Evolutionary conservation across 2,113 vertebrate genomes (phyloP), one percentile per base, ranked within the genome.

Genomic region (Etia nguti): DNA sequence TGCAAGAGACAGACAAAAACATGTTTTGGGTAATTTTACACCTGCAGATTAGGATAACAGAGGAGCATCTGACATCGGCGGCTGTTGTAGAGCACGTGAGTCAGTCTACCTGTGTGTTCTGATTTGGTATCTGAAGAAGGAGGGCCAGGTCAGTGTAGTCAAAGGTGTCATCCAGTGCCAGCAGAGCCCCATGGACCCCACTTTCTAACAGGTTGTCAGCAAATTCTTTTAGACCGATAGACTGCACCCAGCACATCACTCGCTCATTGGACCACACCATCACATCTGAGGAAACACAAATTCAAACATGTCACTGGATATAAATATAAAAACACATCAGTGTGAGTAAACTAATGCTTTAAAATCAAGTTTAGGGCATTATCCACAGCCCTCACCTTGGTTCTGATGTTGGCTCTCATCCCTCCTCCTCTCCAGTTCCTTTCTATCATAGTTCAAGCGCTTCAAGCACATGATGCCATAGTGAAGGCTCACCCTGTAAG

Each of bases 201-300:
- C 98, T 99, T 91, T 99, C 98, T 31, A 97, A 95, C 75, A 99
- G 95, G 93, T 98, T 99, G 84, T 97, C 97, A 29, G 97, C 97
- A 85, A 97, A 98, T 89, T 99, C 98, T 93, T 98, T 98, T 89
- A 99, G 96, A 18, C 98, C 98, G 15, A 99, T 97, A 20, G 96
- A 95, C 93, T 98, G 97, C 41, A 98, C 97, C 98, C 98, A 99
- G 88, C 97, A 98, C 97, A 98, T 98, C 81, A 99, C 98, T 7
- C 98, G 96, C 90, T 98, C 98, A 29, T 99, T 99, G 88, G 98
- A 98, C 98, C 98, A 99, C 54, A 98, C 98, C 98, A 99, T 98
- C 88, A 98, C 98, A 84, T 98, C 98, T 98, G 92, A 20, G 75
- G 62, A 62, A 84, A 29, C 16, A 20, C 57, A 56, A 22, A 84